phyloP scores from a whole-genome alignment of 2,888 invertebrate species.

The Torymus aiolomorphi region DNA sequence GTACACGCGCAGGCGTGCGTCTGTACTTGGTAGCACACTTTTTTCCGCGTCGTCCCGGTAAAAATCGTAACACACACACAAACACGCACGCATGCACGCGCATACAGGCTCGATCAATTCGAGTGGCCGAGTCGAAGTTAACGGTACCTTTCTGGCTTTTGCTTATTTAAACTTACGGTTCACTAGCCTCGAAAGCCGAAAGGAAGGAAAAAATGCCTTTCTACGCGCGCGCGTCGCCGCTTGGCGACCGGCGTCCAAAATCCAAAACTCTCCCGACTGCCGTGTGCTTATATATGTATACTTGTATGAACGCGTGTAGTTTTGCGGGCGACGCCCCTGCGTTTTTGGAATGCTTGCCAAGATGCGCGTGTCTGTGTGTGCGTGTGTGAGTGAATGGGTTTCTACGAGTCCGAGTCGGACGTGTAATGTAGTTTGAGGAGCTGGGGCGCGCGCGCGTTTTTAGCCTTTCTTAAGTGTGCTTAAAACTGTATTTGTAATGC shows the following conservation, averaged over 20 bases:
- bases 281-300: no score
- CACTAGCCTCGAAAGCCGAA: slow-evolving; percentile 56
- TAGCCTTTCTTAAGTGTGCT: not conserved
- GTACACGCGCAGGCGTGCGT: not conserved
- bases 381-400: no score
- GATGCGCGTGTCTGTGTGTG: no score
- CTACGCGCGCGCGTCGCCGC: not conserved
- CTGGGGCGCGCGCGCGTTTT: not conserved
- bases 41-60: slow-evolving; percentile 35
- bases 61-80: slow-evolving; percentile 36
- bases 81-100: not conserved
- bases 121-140: slow-evolving; percentile 53
- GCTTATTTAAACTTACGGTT: slow-evolving; percentile 58
- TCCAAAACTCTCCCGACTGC: no score
- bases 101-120: slow-evolving; percentile 49
- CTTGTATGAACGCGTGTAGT: no score
- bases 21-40: slow-evolving; percentile 45
- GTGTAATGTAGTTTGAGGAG: not conserved
- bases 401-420: no score
- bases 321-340: no score
- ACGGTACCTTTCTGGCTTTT: slow-evolving; percentile 57
- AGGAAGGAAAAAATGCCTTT: slow-evolving; percentile 37
- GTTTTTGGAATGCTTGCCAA: no score
- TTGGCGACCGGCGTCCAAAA: no score
- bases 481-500: no score